phyloP scores from a whole-genome alignment of 2,113 vertebrate species.

The Rutilus rutilus region DNA sequence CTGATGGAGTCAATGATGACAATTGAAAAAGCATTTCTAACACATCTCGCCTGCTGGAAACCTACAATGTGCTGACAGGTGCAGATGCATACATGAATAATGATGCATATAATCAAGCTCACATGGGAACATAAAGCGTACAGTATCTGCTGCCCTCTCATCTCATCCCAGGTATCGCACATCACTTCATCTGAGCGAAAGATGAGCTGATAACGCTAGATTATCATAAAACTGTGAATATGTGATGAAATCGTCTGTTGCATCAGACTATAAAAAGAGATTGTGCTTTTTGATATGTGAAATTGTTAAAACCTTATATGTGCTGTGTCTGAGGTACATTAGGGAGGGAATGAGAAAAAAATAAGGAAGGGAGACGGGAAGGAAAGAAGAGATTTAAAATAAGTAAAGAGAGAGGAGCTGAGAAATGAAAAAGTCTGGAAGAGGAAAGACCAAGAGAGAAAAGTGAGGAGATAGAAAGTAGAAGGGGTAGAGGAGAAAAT shows the following conservation, averaged over 20 bases:
- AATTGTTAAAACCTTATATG: constrained; percentile 10
- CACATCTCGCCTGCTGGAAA: neutral
- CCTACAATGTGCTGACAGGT: constrained; percentile 4
- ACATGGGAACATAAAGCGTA: neutral
- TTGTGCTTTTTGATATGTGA: constrained; percentile 10
- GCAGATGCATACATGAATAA: constrained; percentile 1
- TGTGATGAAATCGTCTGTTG: constrained; percentile 27
- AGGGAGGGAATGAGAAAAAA: neutral
- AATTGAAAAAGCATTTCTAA: constrained; percentile 22
- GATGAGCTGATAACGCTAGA: constrained; percentile 12
- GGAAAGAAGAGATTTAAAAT: neutral
- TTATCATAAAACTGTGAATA: constrained; percentile 30
- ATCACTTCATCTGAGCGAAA: constrained; percentile 23
- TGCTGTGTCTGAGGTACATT: neutral
- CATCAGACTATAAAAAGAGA: constrained; percentile 22
- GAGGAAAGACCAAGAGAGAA: neutral
- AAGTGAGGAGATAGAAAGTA: neutral
- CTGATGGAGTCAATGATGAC: neutral
- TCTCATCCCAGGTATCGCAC: neutral
- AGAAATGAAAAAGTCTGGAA: neutral
- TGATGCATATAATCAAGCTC: neutral
- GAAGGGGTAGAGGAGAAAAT: neutral
- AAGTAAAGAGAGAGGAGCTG: neutral
- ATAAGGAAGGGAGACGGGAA: neutral
- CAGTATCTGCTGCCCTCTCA: neutral